A percentile compares a stretch with the other conserved stretches of the same genome.
phyloP scores from a whole-genome alignment of 2,113 vertebrate genomes.

The Uria lomvia region DNA sequence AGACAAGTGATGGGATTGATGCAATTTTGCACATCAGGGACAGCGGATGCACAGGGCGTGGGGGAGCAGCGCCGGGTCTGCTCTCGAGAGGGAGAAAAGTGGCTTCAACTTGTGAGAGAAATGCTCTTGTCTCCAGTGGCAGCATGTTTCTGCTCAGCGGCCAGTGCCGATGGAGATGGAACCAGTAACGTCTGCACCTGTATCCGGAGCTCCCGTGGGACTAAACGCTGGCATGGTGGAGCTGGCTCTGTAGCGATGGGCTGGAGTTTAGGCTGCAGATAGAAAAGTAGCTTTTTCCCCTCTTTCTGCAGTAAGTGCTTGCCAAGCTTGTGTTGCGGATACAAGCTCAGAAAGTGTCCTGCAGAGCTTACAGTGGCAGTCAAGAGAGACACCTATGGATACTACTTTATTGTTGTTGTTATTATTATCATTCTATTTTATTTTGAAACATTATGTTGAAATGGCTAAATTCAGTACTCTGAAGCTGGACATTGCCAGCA shows the following conservation, averaged over 20 bases:
- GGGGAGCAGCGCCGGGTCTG: not conserved
- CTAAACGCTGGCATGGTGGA: accelerated
- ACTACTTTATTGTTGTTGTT: not conserved
- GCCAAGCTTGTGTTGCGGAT: not conserved
- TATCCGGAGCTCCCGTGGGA: not conserved
- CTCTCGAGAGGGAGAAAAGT: not conserved
- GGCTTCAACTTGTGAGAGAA: not conserved
- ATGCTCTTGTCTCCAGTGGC: not conserved
- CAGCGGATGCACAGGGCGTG: accelerated
- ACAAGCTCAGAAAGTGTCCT: not conserved
- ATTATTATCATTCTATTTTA: too few relatives aligned
- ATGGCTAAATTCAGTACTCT: accelerated
- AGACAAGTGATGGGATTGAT: not conserved
- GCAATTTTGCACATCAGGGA: not conserved
- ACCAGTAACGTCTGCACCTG: not conserved
- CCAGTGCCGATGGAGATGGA: not conserved
- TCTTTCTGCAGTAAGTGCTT: not conserved
- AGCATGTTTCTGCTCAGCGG: not conserved
- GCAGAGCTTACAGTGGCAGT: not conserved
- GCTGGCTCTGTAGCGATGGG: not conserved
- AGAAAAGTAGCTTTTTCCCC: not conserved
- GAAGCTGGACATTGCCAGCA: not conserved
- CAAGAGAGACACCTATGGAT: not conserved
- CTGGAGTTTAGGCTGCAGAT: not conserved
- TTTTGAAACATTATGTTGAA: not conserved